These are phyloP conservation scores for Galbula dea DNA, from an alignment of 2,113 vertebrate species.

Conservation along the genomic window DNA sequence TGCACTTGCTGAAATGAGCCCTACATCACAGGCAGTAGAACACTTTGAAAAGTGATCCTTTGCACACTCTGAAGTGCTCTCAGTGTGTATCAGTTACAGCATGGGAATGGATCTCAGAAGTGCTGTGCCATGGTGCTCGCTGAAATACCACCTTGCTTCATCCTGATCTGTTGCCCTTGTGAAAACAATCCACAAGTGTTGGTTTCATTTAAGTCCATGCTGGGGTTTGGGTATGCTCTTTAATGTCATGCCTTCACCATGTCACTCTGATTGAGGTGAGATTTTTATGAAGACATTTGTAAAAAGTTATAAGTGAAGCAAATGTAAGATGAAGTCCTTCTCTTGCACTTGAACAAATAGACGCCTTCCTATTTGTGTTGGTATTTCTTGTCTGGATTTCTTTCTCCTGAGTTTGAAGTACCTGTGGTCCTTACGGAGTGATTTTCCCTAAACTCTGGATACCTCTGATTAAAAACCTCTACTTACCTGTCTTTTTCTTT, in stretches of 20 bases:
- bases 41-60: neutral
- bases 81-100: fast-evolving
- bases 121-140: neutral
- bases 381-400: neutral
- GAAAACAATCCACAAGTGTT: neutral
- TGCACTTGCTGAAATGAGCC: neutral
- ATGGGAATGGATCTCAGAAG: neutral
- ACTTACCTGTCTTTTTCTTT: neutral
- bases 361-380: neutral
- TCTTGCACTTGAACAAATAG: neutral
- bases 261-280: neutral
- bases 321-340: neutral
- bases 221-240: neutral
- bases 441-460: neutral
- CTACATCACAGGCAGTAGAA: neutral
- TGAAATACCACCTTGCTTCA: neutral
- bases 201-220: neutral
- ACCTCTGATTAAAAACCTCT: neutral
- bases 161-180: neutral
- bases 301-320: neutral
- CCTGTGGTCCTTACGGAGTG: neutral
- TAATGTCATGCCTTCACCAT: neutral
- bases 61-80: neutral
- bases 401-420: neutral
- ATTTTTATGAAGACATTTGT: neutral